Evolutionary conservation across 1,140 invertebrate genomes (phyloP), one percentile per base, ranked within the genome.

Genomic region (Brachionus rotundiformis): DNA sequence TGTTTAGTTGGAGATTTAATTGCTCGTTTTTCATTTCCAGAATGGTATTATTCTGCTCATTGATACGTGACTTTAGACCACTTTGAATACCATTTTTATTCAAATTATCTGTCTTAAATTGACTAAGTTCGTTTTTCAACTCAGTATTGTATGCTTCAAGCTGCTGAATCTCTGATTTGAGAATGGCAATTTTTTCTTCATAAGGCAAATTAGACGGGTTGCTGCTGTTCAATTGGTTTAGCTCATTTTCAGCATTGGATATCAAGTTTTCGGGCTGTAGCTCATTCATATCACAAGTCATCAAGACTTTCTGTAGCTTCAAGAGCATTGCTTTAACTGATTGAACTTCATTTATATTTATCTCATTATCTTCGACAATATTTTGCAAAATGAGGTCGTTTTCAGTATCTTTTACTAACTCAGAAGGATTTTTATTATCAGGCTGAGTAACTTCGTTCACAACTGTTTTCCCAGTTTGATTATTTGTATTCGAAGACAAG

Each of bases 21-120:
- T 79, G 59, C 36, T 79, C 76, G 19, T 59, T 79, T 59, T 79
- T 79, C 76, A 79, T 59, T 59, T 79, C 59, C 27, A 79, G n/a
- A 23, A 79, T 54, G 11, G 47, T 79, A 27, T 79, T 63, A 41
- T 79, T 41, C 41, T 79, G 76, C 23, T 79, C 76, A 33, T 61
- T 54, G 19, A 79, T 63, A 7, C 76, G 76, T 8, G 47, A 39
- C 31, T 59, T 79, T 5, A 79, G 76, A 25, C 76, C 76, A 39
- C 33, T 59, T 39, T 79, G 47, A 23, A 63, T 63, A 3, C 76
- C 76, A 36, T 59, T 79, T 63, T 59, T 79, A 29, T 79, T 79
- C 7, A 79, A 36, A 25, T 23, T n/a, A 1, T 79, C 76, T 5
- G 29, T 79, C 19, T 79, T 79, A 25, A 59, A 63, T 41, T 79